Conservation (phyloP, 2,888 invertebrate species). For the Aphelenchoides bicaudatus region DNA sequence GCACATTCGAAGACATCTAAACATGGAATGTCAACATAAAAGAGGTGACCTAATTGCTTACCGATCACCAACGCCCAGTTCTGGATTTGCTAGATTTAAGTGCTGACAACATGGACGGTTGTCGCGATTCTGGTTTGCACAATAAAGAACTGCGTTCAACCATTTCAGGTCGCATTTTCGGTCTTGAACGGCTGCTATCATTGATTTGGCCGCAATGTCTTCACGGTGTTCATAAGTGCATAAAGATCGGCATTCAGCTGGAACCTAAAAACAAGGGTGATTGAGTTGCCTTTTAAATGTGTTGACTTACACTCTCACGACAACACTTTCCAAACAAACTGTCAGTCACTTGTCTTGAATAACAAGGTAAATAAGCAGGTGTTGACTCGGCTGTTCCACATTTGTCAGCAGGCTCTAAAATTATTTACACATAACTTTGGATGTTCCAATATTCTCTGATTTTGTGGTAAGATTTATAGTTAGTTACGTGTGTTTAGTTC, state of each 20-base stretch:
- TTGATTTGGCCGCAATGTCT: conserved; percentile 52
- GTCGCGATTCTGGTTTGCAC: conserved; percentile 57
- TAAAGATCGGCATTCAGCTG: conserved; percentile 52
- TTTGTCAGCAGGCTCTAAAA: conserved; percentile 20
- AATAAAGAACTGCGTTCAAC: conserved; percentile 50
- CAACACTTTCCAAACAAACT: conserved; percentile 57
- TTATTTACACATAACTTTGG: no score
- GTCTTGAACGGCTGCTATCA: conserved; percentile 48
- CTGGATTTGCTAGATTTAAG: conserved; percentile 47
- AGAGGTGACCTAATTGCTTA: conserved; percentile 16
- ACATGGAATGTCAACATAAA: conserved; percentile 15
- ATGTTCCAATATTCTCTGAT: no score
- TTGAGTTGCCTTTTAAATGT: not conserved
- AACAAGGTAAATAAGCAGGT: conserved; percentile 55
- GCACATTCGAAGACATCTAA: conserved; percentile 55
- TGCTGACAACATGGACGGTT: conserved; percentile 55
- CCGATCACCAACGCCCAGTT: conserved; percentile 52
- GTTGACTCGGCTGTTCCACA: conserved; percentile 49
- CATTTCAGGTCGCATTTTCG: conserved; percentile 43
- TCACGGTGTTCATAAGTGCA: conserved; percentile 58
- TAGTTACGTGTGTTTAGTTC: no score
- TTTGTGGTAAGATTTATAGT: no score
- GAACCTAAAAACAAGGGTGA: conserved; percentile 35
- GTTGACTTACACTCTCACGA: conserved; percentile 41
- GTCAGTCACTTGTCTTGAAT: conserved; percentile 49